These are phyloP conservation scores for Flexamia atlantica DNA, from an alignment of 2,888 invertebrate species.

Conservation along the genomic window DNA sequence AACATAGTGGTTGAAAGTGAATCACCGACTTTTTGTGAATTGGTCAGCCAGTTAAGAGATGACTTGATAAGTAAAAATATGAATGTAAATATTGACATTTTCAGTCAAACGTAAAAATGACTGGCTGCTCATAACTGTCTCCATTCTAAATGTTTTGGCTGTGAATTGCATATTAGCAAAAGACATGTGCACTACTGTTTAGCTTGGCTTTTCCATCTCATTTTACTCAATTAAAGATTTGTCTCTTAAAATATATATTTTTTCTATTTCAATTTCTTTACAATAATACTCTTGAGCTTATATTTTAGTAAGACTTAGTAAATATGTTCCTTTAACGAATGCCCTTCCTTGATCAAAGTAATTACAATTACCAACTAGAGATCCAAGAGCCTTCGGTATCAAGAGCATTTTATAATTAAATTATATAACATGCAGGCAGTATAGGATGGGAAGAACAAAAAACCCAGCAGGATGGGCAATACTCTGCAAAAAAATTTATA, in stretches of 20 bases:
- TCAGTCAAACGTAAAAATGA: background rate
- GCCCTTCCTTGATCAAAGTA: too few relatives aligned
- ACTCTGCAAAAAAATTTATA: too few relatives aligned
- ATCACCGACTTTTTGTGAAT: conserved; percentile 36
- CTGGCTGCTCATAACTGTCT: background rate
- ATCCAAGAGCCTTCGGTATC: too few relatives aligned
- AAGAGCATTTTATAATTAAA: too few relatives aligned
- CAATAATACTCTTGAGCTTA: too few relatives aligned
- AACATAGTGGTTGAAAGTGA: conserved; percentile 26
- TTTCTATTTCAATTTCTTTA: too few relatives aligned
- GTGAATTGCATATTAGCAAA: conserved; percentile 4
- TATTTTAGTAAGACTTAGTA: too few relatives aligned
- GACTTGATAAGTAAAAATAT: conserved; percentile 16
- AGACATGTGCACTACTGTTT: conserved; percentile 24
- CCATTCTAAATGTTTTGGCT: conserved; percentile 41
- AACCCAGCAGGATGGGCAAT: too few relatives aligned
- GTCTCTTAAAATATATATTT: background rate
- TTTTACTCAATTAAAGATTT: conserved; percentile 5
- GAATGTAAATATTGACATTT: conserved; percentile 39
- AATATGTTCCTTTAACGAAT: too few relatives aligned
- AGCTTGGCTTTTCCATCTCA: conserved; percentile 7
- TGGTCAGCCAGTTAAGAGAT: conserved; percentile 15
- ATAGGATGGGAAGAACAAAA: too few relatives aligned
- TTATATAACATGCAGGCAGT: too few relatives aligned
- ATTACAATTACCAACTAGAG: too few relatives aligned